A percentile compares a stretch with the other conserved stretches of the same genome.
Evolutionary conservation across 1,140 invertebrate genomes (phyloP).

Genomic region (Macrobrachium rosenbergii): DNA sequence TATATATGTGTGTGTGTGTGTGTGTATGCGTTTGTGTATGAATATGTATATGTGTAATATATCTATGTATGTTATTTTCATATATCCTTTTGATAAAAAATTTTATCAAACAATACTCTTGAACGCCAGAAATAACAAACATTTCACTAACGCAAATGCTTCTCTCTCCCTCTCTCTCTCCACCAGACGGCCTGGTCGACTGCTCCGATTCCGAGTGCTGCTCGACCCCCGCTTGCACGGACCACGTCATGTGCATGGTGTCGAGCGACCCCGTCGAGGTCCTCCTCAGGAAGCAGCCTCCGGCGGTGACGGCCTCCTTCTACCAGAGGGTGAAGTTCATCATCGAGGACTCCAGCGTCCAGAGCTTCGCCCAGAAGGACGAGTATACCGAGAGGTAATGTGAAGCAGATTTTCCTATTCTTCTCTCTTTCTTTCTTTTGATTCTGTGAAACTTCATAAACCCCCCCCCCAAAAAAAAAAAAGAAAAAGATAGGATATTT

Average conservation of each 20-base stretch:
- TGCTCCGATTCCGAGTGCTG: slow-evolving; percentile 97
- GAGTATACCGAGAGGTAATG: slow-evolving; percentile 98
- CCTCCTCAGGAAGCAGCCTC: slow-evolving; percentile 93
- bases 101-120: too few species aligned
- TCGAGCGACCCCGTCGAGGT: slow-evolving; percentile 97
- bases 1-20: too few species aligned
- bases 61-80: too few species aligned
- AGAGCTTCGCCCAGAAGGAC: slow-evolving; percentile 96
- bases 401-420: slow-evolving; percentile 37
- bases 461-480: not conserved
- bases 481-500: too few species aligned
- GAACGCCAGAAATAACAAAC: too few species aligned
- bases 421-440: not conserved
- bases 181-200: slow-evolving; percentile 94
- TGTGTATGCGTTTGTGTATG: too few species aligned
- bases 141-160: not conserved
- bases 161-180: slow-evolving; percentile 34
- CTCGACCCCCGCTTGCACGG: slow-evolving; percentile 84
- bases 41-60: too few species aligned
- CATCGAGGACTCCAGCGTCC: slow-evolving; percentile 97
- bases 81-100: too few species aligned
- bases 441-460: not conserved
- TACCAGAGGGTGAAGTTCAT: slow-evolving; percentile 98
- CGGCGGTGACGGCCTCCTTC: slow-evolving; percentile 95
- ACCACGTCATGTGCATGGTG: slow-evolving; percentile 93